Evolutionary conservation across 1,140 invertebrate genomes (phyloP), one percentile per base, ranked within the genome.

Genomic region (Sitodiplosis mosellana): DNA sequence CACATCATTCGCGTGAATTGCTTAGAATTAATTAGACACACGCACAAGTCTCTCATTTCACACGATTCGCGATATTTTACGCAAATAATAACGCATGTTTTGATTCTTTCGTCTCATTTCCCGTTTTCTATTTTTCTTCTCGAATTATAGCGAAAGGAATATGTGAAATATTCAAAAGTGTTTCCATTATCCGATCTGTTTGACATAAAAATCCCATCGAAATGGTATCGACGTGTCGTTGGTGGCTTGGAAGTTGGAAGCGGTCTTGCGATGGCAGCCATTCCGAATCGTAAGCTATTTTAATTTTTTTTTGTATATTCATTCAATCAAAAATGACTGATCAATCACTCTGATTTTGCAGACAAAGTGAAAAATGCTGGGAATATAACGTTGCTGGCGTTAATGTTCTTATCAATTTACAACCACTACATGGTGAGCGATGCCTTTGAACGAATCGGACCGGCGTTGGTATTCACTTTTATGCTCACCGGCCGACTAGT

Each of bases 101-200:
- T n/a, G n/a, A n/a, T n/a, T n/a, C n/a, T n/a, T n/a, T n/a, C n/a
- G n/a, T n/a, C n/a, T n/a, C n/a, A n/a, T n/a, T n/a, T n/a, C n/a
- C n/a, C n/a, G n/a, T n/a, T n/a, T n/a, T n/a, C n/a, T n/a, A n/a
- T n/a, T 27, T 27, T 27, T 27, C 10, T 10, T 5, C 27, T 27
- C 4, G 4, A 5, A 27, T 27, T 27, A 43, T 73, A 95, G 90
- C 77, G 91, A 64, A 92, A 92, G 69, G 89, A 92, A 65, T 97
- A 93, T 64, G 90, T 95, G 1, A 87, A 90, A 68, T 94, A 93
- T 70, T 83, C 90, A 8, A 95, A 94, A 74, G 91, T 96, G 14
- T 96, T 98, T 65, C 93, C 92, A 34, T 68, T 96, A 6, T 74
- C 83, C 2, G 78, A 80, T 52, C 71, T 76, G 19, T 66, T 91